Base-by-base conservation (phyloP, 2,888 invertebrate species). In the Eupithecia abbreviata region DNA sequence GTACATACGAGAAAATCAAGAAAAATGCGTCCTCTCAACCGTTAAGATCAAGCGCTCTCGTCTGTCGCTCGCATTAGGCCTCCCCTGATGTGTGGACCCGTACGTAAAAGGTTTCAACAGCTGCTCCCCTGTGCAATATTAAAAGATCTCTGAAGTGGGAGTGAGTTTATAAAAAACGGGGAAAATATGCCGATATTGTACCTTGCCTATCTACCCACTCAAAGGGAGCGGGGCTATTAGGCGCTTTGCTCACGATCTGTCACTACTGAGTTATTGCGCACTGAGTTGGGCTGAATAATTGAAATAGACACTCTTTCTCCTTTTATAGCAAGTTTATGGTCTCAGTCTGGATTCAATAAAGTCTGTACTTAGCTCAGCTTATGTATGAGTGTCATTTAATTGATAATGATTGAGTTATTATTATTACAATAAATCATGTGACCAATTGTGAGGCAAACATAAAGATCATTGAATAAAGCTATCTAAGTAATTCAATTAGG, bases 41-140 rank as follows among this genome's bases (percentile, higher is more conserved):
- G 88, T 85, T 88, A 85, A 84, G 84, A 84, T 85, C 85, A 84
- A 87, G 87, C 85, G 86, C 84, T 86, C 87, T 85, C 84, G 87
- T 89, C 88, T 87, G 87, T 86, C 86, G 85, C 84, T 82, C 84
- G 84, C 84, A 90, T 91, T 90, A 90, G 85, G 85, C 88, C 86
- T 85, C 88, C 87, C 86, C 81, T 82, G 81, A 67, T 75, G 70
- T 78, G 73, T 76, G 55, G 76, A 69, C 75, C 75, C 80, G 80
- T 85, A 89, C 89, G 90, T 90, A 91, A 92, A 92, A 92, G 92
- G 90, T 89, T 91, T 88, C 88, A 88, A 88, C 92, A 92, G 91
- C 92, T 92, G 92, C 90, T 89, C 91, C 91, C 91, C 88, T 85
- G 85, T 89, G 89, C 88, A 87, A 90, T 92, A 92, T 92, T 92